Percentiles rank a stretch among this genome's conserved stretches.
Conservation (phyloP, 2,113 vertebrate genomes). For the Origma solitaria region DNA sequence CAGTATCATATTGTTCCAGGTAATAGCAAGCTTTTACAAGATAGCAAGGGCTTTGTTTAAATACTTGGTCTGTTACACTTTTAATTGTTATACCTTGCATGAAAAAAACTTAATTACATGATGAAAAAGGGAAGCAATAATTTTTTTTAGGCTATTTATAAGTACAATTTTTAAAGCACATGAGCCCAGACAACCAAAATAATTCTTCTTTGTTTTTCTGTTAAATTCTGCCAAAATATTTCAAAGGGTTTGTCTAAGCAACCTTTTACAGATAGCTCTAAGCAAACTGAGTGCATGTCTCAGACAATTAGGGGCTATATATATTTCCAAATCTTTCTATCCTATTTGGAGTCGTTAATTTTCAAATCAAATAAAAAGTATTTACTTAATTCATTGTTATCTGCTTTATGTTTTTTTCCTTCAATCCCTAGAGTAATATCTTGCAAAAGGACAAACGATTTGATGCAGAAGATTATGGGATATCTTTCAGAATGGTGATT, state of each 20-base stretch:
- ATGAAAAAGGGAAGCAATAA: not conserved
- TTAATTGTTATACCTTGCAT: not conserved
- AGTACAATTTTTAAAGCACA: not conserved
- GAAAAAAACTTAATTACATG: not conserved
- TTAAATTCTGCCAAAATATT: not conserved
- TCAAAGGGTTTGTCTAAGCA: not conserved
- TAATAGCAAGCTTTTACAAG: not conserved
- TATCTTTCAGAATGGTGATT: not conserved
- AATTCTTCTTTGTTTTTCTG: not conserved
- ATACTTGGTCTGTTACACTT: not conserved
- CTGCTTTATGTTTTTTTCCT: not conserved
- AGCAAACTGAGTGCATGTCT: not conserved
- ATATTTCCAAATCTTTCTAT: not conserved
- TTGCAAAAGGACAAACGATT: not conserved
- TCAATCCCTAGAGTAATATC: not conserved
- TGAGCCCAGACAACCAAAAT: not conserved
- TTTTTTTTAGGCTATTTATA: not conserved
- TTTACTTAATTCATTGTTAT: not conserved
- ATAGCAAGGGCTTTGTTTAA: not conserved
- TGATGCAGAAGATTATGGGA: not conserved
- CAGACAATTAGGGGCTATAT: not conserved
- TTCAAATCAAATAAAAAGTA: not conserved
- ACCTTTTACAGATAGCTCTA: not conserved
- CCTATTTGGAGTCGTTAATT: not conserved
- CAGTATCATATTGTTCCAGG: not conserved